These are phyloP conservation scores for Danio aesculapii DNA, from an alignment of 2,797 vertebrate species.

Conservation along the genomic window DNA sequence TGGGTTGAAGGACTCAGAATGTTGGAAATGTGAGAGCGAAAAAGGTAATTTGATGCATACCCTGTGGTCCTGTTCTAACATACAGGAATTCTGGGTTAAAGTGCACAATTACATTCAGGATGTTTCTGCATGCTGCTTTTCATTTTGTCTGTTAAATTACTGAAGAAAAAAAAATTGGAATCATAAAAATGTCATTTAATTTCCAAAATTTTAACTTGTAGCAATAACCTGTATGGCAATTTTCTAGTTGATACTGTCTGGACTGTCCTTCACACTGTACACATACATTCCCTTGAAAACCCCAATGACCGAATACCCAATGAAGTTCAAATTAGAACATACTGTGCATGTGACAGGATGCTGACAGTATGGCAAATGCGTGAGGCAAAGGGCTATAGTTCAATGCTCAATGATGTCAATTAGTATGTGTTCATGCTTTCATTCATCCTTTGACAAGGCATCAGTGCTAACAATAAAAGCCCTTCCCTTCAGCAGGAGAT, in stretches of 20 bases:
- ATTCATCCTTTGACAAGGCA: not conserved
- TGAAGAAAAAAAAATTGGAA: too few species aligned
- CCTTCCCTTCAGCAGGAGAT: conserved; percentile 35
- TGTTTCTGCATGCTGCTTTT: too few species aligned
- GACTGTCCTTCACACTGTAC: not conserved
- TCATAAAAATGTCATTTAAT: not conserved
- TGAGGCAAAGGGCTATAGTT: conserved; percentile 49
- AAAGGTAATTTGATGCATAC: too few species aligned
- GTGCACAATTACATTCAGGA: too few species aligned
- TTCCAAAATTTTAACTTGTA: not conserved
- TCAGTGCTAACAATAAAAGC: conserved; percentile 16
- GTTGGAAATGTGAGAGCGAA: too few species aligned
- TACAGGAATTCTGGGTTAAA: too few species aligned
- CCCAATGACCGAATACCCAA: not conserved
- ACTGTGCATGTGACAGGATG: conserved; percentile 64
- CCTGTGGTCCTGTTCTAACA: too few species aligned
- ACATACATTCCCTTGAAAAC: not conserved
- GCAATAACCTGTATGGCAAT: not conserved
- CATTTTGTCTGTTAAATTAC: too few species aligned
- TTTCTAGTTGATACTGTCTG: not conserved
- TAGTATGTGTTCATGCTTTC: conserved; percentile 53
- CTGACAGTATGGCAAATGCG: conserved; percentile 63
- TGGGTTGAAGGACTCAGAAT: too few species aligned
- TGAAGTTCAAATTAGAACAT: conserved; percentile 49
- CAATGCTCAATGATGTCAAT: not conserved